Evolutionary conservation across 2,113 vertebrate genomes (phyloP).

Genomic region (Malurus melanocephalus): DNA sequence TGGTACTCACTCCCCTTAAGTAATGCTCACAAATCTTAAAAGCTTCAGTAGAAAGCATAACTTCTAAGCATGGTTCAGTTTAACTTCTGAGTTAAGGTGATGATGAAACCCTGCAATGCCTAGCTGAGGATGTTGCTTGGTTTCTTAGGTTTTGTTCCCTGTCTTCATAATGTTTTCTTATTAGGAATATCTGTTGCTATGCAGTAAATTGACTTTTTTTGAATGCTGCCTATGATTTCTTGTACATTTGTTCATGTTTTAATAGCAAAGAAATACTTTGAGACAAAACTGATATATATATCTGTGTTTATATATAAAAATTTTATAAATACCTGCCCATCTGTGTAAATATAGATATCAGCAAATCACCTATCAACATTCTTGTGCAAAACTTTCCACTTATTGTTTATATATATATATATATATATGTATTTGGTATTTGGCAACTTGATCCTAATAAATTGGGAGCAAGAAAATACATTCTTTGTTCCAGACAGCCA

Average conservation of each 20-base stretch:
- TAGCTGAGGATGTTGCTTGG: not conserved
- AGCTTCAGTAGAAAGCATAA: not conserved
- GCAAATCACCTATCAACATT: not conserved
- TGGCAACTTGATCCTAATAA: constrained; percentile 15
- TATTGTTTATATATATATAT: not conserved
- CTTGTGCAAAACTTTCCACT: not conserved
- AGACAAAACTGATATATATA: not conserved
- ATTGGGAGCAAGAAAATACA: not conserved
- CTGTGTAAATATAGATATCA: not conserved
- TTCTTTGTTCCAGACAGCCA: constrained; percentile 6
- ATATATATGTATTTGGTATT: not conserved
- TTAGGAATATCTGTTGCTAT: not conserved
- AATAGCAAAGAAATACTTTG: not conserved
- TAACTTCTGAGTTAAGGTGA: not conserved
- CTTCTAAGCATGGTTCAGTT: not conserved
- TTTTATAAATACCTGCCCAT: not conserved
- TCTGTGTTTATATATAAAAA: not conserved
- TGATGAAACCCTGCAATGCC: not conserved
- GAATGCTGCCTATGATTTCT: not conserved
- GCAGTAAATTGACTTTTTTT: not conserved
- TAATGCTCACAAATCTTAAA: not conserved
- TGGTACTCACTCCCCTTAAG: not conserved
- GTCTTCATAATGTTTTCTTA: not conserved
- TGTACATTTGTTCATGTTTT: not conserved
- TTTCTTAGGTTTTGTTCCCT: not conserved